phyloP scores from a whole-genome alignment of 2,797 vertebrate genomes.

The Pantherophis alleghaniensis region DNA sequence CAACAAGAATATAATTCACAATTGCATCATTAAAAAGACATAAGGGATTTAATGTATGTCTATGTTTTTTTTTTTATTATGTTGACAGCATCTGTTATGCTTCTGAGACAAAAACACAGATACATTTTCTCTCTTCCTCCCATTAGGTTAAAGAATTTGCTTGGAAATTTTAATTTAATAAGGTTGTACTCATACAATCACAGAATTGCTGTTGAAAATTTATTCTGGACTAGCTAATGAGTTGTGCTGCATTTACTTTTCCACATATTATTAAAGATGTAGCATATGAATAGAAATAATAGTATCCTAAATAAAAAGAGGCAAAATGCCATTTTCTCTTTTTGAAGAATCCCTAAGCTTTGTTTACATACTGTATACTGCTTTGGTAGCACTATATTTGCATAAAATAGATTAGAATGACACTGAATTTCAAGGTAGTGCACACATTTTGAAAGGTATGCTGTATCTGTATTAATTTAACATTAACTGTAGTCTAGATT shows the following conservation, averaged over 20 bases:
- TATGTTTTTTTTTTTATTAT: slow-evolving; percentile 61
- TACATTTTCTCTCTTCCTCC: slow-evolving; percentile 19
- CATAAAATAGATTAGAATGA: neutral
- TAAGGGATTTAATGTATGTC: slow-evolving; percentile 70
- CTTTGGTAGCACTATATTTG: neutral
- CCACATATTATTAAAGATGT: neutral
- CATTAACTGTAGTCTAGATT: neutral
- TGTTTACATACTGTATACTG: neutral
- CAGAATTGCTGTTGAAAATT: slow-evolving; percentile 33
- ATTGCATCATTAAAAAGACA: slow-evolving; percentile 75
- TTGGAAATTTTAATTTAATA: slow-evolving; percentile 40
- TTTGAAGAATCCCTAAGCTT: neutral
- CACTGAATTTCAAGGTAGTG: neutral
- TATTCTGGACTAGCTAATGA: slow-evolving; percentile 24
- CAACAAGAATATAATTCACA: slow-evolving; percentile 77
- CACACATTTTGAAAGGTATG: neutral
- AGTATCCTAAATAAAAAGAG: neutral
- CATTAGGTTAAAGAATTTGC: slow-evolving; percentile 1
- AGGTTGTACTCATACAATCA: slow-evolving; percentile 27
- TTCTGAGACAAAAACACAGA: slow-evolving; percentile 38
- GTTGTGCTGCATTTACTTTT: slow-evolving; percentile 1
- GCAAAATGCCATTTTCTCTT: neutral
- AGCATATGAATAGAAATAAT: neutral
- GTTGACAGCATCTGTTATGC: slow-evolving; percentile 61
- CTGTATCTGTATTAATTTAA: neutral